These are phyloP conservation scores for Trigoniulus corallinus DNA, from an alignment of 1,140 invertebrate species.

Conservation along the genomic window DNA sequence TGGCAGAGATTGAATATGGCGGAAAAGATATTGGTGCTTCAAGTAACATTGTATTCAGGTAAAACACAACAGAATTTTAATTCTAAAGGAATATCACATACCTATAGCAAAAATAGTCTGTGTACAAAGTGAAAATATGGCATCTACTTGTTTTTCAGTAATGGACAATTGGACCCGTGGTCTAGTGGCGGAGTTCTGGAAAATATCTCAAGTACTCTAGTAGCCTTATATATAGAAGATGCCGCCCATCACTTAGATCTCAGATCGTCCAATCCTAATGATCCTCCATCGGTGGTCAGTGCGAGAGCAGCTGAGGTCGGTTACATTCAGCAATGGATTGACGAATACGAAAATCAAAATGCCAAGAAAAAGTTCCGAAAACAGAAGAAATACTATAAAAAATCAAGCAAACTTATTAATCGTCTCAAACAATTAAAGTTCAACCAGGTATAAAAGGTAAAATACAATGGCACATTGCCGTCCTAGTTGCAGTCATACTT, in stretches of 20 bases:
- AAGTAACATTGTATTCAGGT: constrained; percentile 72
- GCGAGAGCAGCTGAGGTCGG: constrained; percentile 48
- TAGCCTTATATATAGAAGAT: constrained; percentile 64
- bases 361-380: too few relatives aligned
- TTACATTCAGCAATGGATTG: constrained; percentile 51
- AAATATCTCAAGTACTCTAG: constrained; percentile 43
- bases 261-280: constrained; percentile 44
- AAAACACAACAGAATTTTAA: constrained; percentile 8
- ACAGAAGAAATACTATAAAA: too few relatives aligned
- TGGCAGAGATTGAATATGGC: constrained; percentile 59
- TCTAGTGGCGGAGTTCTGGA: constrained; percentile 68
- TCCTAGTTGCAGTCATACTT: too few relatives aligned
- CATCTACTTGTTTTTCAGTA: constrained; percentile 43
- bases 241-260: constrained; percentile 88
- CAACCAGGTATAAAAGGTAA: neutral
- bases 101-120: too few relatives aligned
- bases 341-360: neutral
- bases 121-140: too few relatives aligned
- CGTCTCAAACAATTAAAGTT: too few relatives aligned
- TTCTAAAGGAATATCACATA: neutral
- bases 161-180: constrained; percentile 87
- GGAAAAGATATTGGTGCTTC: constrained; percentile 47
- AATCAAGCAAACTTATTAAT: too few relatives aligned
- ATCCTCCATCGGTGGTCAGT: constrained; percentile 47
- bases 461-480: neutral